Base-by-base conservation (phyloP, 2,888 invertebrate genomes). In the Diaphora mendica region DNA sequence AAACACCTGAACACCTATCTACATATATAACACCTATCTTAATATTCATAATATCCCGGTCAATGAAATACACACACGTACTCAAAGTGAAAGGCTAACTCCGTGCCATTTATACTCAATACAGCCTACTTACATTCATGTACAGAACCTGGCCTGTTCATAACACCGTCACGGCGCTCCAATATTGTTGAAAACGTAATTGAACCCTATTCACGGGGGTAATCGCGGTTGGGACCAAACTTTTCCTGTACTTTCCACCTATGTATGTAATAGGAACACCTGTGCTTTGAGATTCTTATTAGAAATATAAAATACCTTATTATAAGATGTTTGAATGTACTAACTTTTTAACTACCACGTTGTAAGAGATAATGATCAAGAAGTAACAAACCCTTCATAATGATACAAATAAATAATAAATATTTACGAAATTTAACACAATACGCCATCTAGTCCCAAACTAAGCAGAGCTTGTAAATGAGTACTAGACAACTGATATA, bases 141-240 rank as follows among this genome's bases (percentile, higher is more conserved):
- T 75, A 82, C 68, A 73, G 44, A 74, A 75, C 74, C 76, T 77
- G 78, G 73, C 71, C 65, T 72, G 75, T 74, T 76, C 74, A 76
- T 80, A 82, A 83, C 80, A 74, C 75, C 78, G 72, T 79, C 81
- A 80, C 80, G 82, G 73, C 71, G 48, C 72, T 71, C 79, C 80
- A 82, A 82, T 84, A 84, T 80, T 77, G 79, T 84, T 82, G 71
- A 73, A 81, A 79, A 79, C 83, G 79, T 83, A 83, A 83, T 83
- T 83, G 83, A 76, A 71, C 59, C 69, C 59, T 74, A 75, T 82
- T 81, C 77, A 68, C 68, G 15, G 59, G 72, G 77, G 78, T 81
- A 82, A 82, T 82, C 75, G 79, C 35, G 51, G 70, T 74, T 74
- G 64, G 15, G 59, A 23, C 68, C 11, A 68, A 72, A 62, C 48